phyloP scores from a whole-genome alignment of 2,113 vertebrate species.

The Melanerpes formicivorus region DNA sequence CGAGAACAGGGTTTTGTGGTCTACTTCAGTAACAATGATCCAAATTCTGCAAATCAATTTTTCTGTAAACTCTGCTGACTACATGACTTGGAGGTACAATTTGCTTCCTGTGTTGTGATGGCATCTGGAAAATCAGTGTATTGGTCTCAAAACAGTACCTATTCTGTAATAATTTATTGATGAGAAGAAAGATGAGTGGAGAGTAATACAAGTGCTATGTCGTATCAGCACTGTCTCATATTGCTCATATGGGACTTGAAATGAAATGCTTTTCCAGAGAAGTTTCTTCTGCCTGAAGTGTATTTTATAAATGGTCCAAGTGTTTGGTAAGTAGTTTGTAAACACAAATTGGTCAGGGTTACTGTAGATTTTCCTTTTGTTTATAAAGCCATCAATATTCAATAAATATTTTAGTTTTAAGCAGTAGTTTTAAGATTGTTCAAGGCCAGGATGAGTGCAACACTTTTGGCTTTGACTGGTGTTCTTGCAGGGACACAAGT shows the following conservation, averaged over 20 bases:
- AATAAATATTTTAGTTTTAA: background rate
- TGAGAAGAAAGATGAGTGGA: background rate
- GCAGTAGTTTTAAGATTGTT: background rate
- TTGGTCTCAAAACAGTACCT: background rate
- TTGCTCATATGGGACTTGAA: background rate
- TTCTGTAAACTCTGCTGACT: background rate
- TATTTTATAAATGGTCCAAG: background rate
- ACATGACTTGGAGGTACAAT: background rate
- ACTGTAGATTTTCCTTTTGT: background rate
- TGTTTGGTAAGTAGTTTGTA: background rate
- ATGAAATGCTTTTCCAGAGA: conserved; percentile 11
- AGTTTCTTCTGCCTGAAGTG: background rate
- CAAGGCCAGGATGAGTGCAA: background rate
- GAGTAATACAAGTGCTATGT: background rate
- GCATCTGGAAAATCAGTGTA: background rate
- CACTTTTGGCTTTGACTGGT: background rate
- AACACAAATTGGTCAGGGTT: background rate
- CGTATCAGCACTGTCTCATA: background rate
- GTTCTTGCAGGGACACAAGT: background rate
- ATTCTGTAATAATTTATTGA: background rate
- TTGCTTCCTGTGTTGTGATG: background rate
- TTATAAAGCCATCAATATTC: background rate
- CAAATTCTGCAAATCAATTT: background rate
- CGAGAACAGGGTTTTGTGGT: background rate
- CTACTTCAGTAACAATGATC: background rate